A percentile compares a stretch with the other conserved stretches of the same genome.
Evolutionary conservation across 2,113 vertebrate species (phyloP).

Genomic region (Procavia capensis): DNA sequence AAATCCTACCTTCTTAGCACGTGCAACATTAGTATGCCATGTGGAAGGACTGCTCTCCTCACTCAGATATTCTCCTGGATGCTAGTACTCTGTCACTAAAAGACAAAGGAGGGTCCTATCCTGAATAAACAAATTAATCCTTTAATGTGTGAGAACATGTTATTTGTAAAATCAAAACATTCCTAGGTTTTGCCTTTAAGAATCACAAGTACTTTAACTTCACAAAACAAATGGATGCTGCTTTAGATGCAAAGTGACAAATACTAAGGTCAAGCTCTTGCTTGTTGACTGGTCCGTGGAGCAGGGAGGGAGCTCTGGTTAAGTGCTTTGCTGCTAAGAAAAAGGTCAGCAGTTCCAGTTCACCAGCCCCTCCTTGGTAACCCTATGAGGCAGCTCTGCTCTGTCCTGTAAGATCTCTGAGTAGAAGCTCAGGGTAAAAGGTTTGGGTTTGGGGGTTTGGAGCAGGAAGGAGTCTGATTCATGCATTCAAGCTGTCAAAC

Average conservation of each 20-base stretch:
- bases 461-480: background rate
- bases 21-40: background rate
- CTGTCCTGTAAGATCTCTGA: too few relatives aligned
- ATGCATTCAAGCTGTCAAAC: background rate
- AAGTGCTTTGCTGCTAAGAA: too few relatives aligned
- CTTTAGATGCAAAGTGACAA: background rate
- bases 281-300: background rate
- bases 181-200: constrained; percentile 9
- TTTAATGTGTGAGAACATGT: background rate
- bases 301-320: too few relatives aligned
- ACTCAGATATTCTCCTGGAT: background rate
- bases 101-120: background rate
- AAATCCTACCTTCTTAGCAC: background rate
- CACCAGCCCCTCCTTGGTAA: too few relatives aligned
- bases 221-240: background rate
- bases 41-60: background rate
- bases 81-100: background rate
- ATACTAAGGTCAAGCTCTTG: background rate
- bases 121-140: background rate
- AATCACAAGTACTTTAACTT: background rate
- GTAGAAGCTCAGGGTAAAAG: too few relatives aligned
- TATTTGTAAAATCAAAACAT: background rate
- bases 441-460: background rate
- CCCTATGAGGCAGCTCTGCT: too few relatives aligned
- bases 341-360: too few relatives aligned